Conservation (phyloP, 2,113 vertebrate species). For the Romanogobio albipinnatus region DNA sequence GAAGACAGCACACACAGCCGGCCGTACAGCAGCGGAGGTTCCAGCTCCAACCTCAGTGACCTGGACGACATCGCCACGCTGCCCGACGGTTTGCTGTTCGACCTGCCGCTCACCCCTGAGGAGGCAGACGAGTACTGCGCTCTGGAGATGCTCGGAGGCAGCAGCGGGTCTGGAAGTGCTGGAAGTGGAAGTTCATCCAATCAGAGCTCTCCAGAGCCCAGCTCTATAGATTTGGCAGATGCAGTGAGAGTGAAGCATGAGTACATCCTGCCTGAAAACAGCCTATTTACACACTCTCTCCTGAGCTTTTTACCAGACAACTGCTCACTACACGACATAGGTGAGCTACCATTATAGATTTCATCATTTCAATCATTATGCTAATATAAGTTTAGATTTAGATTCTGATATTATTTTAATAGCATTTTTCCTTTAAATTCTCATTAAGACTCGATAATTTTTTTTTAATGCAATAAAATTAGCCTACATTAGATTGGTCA, state of each 20-base stretch:
- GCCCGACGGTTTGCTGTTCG: conserved; percentile 84
- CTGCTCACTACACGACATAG: conserved; percentile 81
- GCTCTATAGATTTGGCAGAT: conserved; percentile 83
- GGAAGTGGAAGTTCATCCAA: conserved; percentile 79
- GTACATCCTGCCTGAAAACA: conserved; percentile 83
- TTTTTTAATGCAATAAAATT: too few species aligned
- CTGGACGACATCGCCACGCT: conserved; percentile 84
- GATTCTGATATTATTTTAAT: background rate
- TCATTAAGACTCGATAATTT: too few species aligned
- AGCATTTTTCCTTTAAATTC: too few species aligned
- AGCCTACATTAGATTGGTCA: too few species aligned
- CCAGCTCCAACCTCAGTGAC: conserved; percentile 79
- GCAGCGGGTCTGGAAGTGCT: conserved; percentile 66
- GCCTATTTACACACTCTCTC: conserved; percentile 74
- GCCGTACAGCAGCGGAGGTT: conserved; percentile 78
- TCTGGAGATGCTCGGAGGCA: conserved; percentile 76
- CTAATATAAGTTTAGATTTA: background rate
- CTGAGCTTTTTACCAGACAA: conserved; percentile 71
- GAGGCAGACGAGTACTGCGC: conserved; percentile 80
- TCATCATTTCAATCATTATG: background rate
- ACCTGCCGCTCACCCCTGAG: conserved; percentile 86
- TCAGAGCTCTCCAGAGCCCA: conserved; percentile 83
- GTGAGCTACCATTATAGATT: conserved; percentile 67
- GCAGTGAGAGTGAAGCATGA: conserved; percentile 78
- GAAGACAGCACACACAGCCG: conserved; percentile 65